Base-by-base conservation (phyloP, 1,140 invertebrate genomes). In the Lerema accius region DNA sequence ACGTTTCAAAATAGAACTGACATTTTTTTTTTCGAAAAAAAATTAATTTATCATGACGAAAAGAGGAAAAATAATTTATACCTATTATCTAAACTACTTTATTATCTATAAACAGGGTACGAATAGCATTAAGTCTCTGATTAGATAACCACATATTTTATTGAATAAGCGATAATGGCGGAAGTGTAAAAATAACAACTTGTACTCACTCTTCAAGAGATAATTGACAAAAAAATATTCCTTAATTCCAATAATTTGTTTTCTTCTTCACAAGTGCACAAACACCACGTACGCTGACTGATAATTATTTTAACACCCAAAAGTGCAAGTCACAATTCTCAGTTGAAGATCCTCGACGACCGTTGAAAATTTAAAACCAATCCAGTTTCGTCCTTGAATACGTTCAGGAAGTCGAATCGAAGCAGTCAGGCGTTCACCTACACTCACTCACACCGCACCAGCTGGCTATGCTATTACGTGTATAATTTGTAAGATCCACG, bases 381-480 rank as follows among this genome's bases (percentile, higher is more conserved):
- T 80, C 70, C 76, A 72, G 53, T 63, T 56, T 61, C 64, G 69
- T 75, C 77, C 76, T 81, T 84, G 72, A 78, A 76, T 68, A 78
- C 71, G 69, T 75, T 82, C 77, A 79, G 71, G 66, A 78, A 76
- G 73, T 76, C 14, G 64, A 42, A 43, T 32, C 65, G 60, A 73
- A 62, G 69, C 67, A 71, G 65, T 28, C 65, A 84, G 63, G 68
- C 71, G 76, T 78, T 80, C 77, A 81, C 77, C 76, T 82, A 72
- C 73, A 71, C 73, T 70, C 73, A 84, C 77, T 78, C 73, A 81
- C 80, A 84, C 78, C 53, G 79, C 73, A 73, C 71, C 61, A 80
- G 65, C 73, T 48, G 73, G 73, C 75, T 82, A 79, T 63, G 71
- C 56, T 74, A 63, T 45, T 71, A 73, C 48, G 60, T 74, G 66